Base-by-base conservation (phyloP, 2,113 vertebrate species). In the Dasypus novemcinctus region DNA sequence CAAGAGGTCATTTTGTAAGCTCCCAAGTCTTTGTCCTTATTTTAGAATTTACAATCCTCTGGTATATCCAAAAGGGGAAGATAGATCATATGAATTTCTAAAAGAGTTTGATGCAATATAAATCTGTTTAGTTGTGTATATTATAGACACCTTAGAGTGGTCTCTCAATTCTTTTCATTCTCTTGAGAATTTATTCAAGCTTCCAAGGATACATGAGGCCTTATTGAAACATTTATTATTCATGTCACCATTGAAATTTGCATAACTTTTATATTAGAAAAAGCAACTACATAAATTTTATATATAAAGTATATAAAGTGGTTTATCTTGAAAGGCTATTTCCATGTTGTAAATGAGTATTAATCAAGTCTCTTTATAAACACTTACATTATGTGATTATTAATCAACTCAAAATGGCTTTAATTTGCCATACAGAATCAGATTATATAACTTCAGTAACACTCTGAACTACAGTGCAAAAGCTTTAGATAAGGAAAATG, bases 381-480 rank as follows among this genome's bases (percentile, higher is more conserved):
- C 78, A 87, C 27, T 54, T 57, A 64, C 20, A 49, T 76, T 90
- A 90, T 87, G 75, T 90, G 15, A 54, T 33, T 80, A 63, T 78
- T 68, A 90, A 84, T 72, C 49, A 41, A 66, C 78, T n/a, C n/a
- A 33, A 95, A 96, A 33, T 82, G 86, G n/a, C 61, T 90, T 87
- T 38, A 61, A 0, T 86, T 54, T 87, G 17, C 38, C 71, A 20
- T 41, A 31, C 1, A 31, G 43, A 83, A 85, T 31, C 66, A 57
- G 27, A 71, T 74, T 13, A 29, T 20, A 2, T 59, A 43, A 46
- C 27, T 91, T 64, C 10, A 15, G 7, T 59, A 54, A 86, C 27
- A 12, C 17, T 71, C 43, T 71, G 59, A 14, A 46, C 4, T n/a
- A 1, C 29, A 52, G n/a, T 36, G 33, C 23, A 63, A 57, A 90